A percentile compares a stretch with the other conserved stretches of the same genome.
phyloP scores from a whole-genome alignment of 53 echinoderm and acorn worm species.

The Stichopus horrens region DNA sequence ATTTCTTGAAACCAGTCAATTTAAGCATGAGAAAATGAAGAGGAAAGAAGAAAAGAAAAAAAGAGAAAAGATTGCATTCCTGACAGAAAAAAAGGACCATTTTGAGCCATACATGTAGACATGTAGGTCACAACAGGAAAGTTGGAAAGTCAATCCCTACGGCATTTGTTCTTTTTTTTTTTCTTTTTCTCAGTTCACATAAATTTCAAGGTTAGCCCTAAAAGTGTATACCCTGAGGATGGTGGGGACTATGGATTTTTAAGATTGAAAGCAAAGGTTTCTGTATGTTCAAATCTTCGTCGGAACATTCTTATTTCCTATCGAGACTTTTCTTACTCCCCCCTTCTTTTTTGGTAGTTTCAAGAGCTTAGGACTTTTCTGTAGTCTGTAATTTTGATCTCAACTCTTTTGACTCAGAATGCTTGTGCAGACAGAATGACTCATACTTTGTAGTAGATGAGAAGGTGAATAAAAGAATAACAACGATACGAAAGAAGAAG shows the following conservation, averaged over 20 bases:
- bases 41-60: not conserved
- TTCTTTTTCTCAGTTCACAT: not conserved
- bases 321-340: not conserved
- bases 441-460: not conserved
- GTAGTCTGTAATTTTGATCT: not conserved
- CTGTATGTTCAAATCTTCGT: not conserved
- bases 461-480: not conserved
- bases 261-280: not conserved
- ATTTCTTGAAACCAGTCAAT: not conserved
- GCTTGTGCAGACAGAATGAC: not conserved
- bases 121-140: not conserved
- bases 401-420: not conserved
- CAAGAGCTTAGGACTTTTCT: not conserved
- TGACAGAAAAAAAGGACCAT: not conserved
- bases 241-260: not conserved
- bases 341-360: not conserved
- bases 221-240: not conserved
- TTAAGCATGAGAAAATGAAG: not conserved
- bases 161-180: not conserved
- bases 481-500: not conserved
- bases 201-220: not conserved
- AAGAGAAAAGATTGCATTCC: not conserved
- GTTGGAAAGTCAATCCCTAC: not conserved
- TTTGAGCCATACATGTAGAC: not conserved
- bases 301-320: not conserved